A percentile compares a stretch with the other conserved stretches of the same genome.
These are phyloP conservation scores for Paracentrotus lividus DNA, from an alignment of 53 echinoderm and acorn worm species.

Conservation along the genomic window DNA sequence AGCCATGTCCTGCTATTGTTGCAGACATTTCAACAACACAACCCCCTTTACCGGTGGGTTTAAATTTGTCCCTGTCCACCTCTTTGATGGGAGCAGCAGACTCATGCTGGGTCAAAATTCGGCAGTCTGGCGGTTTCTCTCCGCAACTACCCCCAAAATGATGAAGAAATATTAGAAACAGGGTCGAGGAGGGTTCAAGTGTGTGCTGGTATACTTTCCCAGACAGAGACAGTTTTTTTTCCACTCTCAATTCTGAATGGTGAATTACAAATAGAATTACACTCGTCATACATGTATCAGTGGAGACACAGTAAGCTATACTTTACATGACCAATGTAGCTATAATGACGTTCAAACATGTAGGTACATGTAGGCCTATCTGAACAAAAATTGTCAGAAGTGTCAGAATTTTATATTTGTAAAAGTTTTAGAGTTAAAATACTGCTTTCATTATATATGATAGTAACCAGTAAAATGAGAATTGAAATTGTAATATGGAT, in stretches of 20 bases:
- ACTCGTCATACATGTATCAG: background rate
- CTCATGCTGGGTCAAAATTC: slow-evolving; percentile 45
- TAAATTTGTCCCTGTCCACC: slow-evolving; percentile 11
- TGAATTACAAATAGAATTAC: background rate
- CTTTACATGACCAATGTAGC: no score
- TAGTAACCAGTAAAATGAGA: no score
- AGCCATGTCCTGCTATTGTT: slow-evolving; percentile 31
- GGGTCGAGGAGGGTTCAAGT: slow-evolving; percentile 42
- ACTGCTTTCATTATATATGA: no score
- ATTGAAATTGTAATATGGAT: no score
- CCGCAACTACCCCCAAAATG: background rate
- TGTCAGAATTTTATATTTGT: background rate
- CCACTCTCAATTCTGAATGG: background rate
- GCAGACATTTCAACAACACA: slow-evolving; percentile 39
- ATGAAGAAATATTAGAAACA: slow-evolving; percentile 44
- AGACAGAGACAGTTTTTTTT: background rate
- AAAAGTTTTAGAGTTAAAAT: no score
- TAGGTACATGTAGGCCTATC: background rate
- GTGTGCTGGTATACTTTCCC: slow-evolving; percentile 21
- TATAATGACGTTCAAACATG: no score
- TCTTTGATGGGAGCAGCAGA: slow-evolving; percentile 10
- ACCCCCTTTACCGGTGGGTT: background rate
- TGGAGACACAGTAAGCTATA: no score
- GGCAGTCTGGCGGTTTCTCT: slow-evolving; percentile 53
- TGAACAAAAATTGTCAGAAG: background rate